Evolutionary conservation across 2,797 vertebrate genomes (phyloP).

Genomic region (Ctenopoma kingsleyae): DNA sequence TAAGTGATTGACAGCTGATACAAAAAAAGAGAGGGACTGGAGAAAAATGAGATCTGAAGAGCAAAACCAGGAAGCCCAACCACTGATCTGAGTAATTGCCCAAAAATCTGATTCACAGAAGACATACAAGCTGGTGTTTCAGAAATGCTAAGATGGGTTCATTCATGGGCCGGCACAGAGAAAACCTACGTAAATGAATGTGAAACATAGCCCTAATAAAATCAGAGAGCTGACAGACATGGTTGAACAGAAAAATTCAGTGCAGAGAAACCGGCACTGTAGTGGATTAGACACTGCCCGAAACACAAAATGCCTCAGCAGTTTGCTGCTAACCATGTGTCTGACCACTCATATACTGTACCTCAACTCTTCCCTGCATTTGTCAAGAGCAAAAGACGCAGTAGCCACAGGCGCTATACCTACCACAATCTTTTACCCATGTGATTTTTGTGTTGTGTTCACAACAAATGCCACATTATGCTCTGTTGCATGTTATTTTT

Average conservation of each 20-base stretch:
- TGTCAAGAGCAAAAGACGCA: slow-evolving; percentile 44
- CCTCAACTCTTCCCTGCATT: slow-evolving; percentile 50
- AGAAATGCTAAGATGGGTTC: slow-evolving; percentile 82
- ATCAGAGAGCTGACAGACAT: slow-evolving; percentile 83
- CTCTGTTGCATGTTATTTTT: slow-evolving; percentile 56
- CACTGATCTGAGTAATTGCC: slow-evolving; percentile 86
- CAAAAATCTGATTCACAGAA: slow-evolving; percentile 80
- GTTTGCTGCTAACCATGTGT: slow-evolving; percentile 67
- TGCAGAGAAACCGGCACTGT: slow-evolving; percentile 63
- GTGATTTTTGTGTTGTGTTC: slow-evolving; percentile 40
- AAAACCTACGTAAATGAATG: slow-evolving; percentile 81
- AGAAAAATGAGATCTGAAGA: slow-evolving; percentile 63
- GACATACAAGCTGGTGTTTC: slow-evolving; percentile 81
- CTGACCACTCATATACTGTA: slow-evolving; percentile 54
- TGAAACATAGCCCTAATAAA: slow-evolving; percentile 84
- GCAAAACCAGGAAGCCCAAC: slow-evolving; percentile 66
- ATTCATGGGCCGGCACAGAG: slow-evolving; percentile 66
- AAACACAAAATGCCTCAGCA: slow-evolving; percentile 78
- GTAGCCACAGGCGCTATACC: slow-evolving; percentile 34
- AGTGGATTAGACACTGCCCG: slow-evolving; percentile 79
- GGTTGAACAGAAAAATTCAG: slow-evolving; percentile 78
- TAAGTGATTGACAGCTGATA: slow-evolving; percentile 83
- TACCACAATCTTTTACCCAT: slow-evolving; percentile 42
- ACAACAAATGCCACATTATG: slow-evolving; percentile 51
- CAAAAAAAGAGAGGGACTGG: slow-evolving; percentile 50